Evolutionary conservation across 2,797 vertebrate species (phyloP).

Genomic region (Tapera naevia): DNA sequence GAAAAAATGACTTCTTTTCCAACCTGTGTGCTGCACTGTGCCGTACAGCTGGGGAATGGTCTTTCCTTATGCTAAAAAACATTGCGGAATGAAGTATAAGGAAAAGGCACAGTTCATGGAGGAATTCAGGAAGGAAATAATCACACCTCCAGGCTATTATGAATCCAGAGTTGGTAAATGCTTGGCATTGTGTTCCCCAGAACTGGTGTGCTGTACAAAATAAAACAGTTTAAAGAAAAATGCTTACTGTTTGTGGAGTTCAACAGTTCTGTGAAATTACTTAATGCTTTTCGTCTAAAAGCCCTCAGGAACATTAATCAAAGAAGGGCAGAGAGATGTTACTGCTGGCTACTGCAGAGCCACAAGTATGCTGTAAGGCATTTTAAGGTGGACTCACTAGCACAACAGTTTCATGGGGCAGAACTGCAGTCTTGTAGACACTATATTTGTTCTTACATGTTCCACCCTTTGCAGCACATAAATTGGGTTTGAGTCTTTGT

Average conservation of each 20-base stretch:
- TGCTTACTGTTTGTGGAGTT: neutral
- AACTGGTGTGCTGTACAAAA: neutral
- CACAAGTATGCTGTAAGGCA: neutral
- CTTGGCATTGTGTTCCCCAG: neutral
- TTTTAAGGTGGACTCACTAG: neutral
- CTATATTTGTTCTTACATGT: fast-evolving
- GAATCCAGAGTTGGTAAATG: neutral
- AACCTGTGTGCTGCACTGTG: neutral
- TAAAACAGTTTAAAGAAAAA: neutral
- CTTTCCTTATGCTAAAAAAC: neutral
- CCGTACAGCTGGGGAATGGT: neutral
- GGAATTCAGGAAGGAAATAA: neutral
- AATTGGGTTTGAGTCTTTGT: neutral
- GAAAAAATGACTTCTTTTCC: neutral
- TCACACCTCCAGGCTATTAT: neutral
- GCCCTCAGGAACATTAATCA: neutral
- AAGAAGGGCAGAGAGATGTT: neutral
- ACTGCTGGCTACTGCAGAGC: neutral
- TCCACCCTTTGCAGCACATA: too few species aligned
- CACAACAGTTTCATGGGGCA: fast-evolving
- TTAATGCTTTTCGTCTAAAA: neutral
- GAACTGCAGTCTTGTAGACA: neutral
- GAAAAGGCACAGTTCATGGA: neutral
- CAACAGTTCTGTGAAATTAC: neutral
- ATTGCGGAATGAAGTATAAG: neutral